Evolutionary conservation across 2,113 vertebrate genomes (phyloP).

Genomic region (Pseudonaja textilis): DNA sequence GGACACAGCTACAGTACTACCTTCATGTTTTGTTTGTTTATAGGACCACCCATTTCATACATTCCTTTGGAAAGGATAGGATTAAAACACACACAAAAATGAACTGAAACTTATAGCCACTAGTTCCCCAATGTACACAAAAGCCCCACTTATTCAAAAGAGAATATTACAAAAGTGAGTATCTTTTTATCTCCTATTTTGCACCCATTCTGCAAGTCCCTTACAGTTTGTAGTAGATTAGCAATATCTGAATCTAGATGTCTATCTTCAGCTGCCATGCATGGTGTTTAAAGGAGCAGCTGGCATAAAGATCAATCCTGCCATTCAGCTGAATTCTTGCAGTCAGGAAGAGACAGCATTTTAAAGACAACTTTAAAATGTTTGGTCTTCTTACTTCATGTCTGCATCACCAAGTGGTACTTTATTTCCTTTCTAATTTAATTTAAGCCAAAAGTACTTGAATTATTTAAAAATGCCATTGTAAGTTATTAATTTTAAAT

Average conservation of each 20-base stretch:
- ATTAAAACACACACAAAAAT: neutral
- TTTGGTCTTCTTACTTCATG: neutral
- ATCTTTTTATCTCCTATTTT: neutral
- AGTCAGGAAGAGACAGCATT: neutral
- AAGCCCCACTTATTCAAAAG: neutral
- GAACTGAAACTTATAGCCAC: neutral
- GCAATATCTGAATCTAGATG: neutral
- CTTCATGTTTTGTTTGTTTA: neutral
- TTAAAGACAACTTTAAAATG: neutral
- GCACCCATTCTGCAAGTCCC: neutral
- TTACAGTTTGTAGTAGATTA: neutral
- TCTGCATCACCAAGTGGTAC: neutral
- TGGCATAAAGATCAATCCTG: neutral
- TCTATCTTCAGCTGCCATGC: neutral
- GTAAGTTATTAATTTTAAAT: neutral
- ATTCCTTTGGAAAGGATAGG: neutral
- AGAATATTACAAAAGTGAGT: neutral
- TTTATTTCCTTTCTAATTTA: neutral
- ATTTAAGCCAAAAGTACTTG: neutral
- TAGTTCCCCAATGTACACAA: neutral
- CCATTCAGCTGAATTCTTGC: neutral
- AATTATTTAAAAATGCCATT: neutral
- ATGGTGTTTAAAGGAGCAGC: neutral
- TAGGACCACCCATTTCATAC: neutral
- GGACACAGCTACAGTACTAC: neutral